Evolutionary conservation across 2,888 invertebrate species (phyloP).

Genomic region (Spisula solida): DNA sequence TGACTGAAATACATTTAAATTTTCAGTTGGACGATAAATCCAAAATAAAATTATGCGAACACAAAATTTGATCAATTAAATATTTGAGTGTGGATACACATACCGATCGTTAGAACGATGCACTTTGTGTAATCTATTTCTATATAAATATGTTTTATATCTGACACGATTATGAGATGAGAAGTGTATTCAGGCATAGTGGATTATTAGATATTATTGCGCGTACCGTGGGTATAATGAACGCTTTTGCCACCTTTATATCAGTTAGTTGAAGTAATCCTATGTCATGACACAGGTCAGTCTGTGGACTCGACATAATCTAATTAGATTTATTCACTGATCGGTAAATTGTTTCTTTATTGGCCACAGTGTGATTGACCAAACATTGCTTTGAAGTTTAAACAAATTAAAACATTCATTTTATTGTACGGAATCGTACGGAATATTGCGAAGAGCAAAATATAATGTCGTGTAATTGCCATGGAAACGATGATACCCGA

Average conservation of each 20-base stretch:
- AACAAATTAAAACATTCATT: neutral
- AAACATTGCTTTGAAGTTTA: conserved; percentile 4
- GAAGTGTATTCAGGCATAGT: neutral
- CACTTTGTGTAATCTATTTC: neutral
- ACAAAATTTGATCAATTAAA: neutral
- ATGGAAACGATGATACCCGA: no score
- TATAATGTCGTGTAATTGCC: no score
- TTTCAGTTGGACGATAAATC: no score
- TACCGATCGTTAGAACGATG: neutral
- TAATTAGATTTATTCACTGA: conserved; percentile 17
- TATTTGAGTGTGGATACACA: neutral
- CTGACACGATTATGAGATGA: conserved; percentile 5
- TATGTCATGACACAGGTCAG: neutral
- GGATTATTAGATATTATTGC: conserved; percentile 10
- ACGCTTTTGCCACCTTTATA: conserved; percentile 4
- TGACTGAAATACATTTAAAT: no score
- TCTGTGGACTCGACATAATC: neutral
- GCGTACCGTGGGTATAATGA: neutral
- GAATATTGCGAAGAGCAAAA: neutral
- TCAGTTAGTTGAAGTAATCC: neutral
- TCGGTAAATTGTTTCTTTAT: conserved; percentile 1
- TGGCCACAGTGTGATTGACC: neutral
- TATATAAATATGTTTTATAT: neutral
- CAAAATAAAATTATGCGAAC: neutral
- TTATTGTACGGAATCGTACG: neutral